These are phyloP conservation scores for Baryphthengus martii DNA, from an alignment of 2,113 vertebrate genomes.

Conservation along the genomic window DNA sequence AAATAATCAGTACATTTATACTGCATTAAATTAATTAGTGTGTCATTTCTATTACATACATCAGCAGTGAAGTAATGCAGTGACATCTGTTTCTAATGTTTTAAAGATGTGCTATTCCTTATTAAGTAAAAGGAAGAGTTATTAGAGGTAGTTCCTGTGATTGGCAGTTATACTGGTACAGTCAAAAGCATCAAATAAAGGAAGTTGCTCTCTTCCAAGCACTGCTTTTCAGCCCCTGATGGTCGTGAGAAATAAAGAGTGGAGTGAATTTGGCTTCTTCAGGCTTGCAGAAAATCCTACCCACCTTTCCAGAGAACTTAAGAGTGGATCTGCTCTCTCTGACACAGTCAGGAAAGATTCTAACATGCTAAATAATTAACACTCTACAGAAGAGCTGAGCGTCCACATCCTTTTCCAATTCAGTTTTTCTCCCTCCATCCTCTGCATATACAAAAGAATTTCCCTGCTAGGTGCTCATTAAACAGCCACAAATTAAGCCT, in stretches of 20 bases:
- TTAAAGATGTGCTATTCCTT: slow-evolving; percentile 73
- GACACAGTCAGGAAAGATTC: not conserved
- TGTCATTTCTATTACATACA: slow-evolving; percentile 80
- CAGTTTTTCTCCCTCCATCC: not conserved
- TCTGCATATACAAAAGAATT: not conserved
- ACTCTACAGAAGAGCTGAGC: not conserved
- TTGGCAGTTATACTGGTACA: slow-evolving; percentile 43
- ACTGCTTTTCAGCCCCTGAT: slow-evolving; percentile 33
- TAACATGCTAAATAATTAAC: not conserved
- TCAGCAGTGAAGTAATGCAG: slow-evolving; percentile 79
- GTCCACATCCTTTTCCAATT: not conserved
- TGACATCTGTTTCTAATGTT: slow-evolving; percentile 77
- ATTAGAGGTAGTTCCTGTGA: slow-evolving; percentile 60
- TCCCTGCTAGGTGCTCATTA: not conserved
- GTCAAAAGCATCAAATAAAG: slow-evolving; percentile 35
- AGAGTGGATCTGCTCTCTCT: not conserved
- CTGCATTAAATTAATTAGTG: slow-evolving; percentile 84
- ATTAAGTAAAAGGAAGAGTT: slow-evolving; percentile 73
- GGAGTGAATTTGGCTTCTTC: not conserved
- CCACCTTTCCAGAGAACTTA: not conserved
- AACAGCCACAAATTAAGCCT: not conserved
- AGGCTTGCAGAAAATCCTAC: not conserved
- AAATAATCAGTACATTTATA: slow-evolving; percentile 84
- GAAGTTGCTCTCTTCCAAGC: slow-evolving; percentile 33
- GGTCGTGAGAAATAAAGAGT: not conserved